Base-by-base conservation (phyloP, 2,888 invertebrate species). In the Auanema freiburgensis region DNA sequence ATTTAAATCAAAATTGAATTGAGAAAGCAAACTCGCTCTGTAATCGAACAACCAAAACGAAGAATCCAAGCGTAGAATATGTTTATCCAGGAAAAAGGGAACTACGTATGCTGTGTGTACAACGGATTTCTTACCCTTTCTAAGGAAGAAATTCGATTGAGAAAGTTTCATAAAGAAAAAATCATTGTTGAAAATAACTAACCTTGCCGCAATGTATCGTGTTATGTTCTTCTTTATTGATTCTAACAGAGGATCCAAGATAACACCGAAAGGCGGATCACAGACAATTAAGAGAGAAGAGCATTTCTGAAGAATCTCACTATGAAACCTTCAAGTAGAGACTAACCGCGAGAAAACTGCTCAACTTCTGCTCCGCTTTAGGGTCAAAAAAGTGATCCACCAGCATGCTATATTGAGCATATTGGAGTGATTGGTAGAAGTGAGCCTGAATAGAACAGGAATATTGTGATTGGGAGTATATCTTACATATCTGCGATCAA, bases 231-330 rank as follows among this genome's bases (percentile, higher is more conserved):
- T 68, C n/a, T 67, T 56, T 4, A 80, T 60, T n/a, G 71, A 71
- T 21, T 67, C 66, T 57, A 77, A 55, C 18, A 80, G 59, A 5
- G 78, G 77, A 25, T 75, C 76, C 58, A 81, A 74, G 52, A 78
- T 72, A 21, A 74, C 76, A 50, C 78, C 81, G 58, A 81, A 81
- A n/a, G 81, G 81, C 23, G 81, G 80, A 65, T 80, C 81, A 46
- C 73, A 71, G 44, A 81, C 60, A 8, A 79, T 52, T 10, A 76
- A 57, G 0, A 78, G 50, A 16, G 57, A 65, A 11, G 55, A 59
- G 62, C 65, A 67, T 44, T 69, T 71, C 67, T 72, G 41, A 11
- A 68, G 53, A 23, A 57, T 8, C 1, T 14, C 16, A 25, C 21
- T 23, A 33, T 50, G 3, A 4, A 44, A 24, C 18, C 41, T 23